Conservation (phyloP, 2,888 invertebrate genomes). For the Phragmatobia fuliginosa region DNA sequence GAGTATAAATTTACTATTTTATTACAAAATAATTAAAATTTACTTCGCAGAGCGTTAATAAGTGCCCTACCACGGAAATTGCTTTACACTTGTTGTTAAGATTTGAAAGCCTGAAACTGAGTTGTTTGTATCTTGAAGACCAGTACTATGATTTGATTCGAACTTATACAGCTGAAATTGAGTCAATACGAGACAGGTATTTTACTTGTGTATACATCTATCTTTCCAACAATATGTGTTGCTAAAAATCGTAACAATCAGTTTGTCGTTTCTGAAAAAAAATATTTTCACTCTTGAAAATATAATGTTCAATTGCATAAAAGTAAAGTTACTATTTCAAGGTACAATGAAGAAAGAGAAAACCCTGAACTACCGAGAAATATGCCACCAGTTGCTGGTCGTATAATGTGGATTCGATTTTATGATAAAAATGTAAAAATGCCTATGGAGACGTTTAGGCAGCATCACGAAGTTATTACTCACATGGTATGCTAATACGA, state of each 20-base stretch:
- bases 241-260: background rate
- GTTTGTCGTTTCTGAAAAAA: background rate
- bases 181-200: conserved; percentile 89
- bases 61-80: conserved; percentile 83
- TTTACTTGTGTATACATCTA: background rate
- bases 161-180: conserved; percentile 90
- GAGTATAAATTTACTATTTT: too few species aligned
- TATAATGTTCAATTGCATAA: background rate
- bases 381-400: conserved; percentile 92
- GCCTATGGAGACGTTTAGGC: conserved; percentile 89
- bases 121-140: conserved; percentile 91
- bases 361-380: conserved; percentile 91
- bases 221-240: background rate
- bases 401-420: conserved; percentile 94
- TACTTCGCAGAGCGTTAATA: conserved; percentile 73
- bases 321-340: conserved; percentile 40
- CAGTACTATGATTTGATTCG: conserved; percentile 91
- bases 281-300: background rate
- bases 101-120: conserved; percentile 91
- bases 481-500: conserved; percentile 65
- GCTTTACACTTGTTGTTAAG: conserved; percentile 82
- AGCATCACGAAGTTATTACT: conserved; percentile 78
- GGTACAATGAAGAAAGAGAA: conserved; percentile 92
- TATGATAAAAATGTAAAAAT: conserved; percentile 90
- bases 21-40: background rate